Evolutionary conservation across 2,888 invertebrate genomes (phyloP).

Genomic region (Chrysodeixis includens): DNA sequence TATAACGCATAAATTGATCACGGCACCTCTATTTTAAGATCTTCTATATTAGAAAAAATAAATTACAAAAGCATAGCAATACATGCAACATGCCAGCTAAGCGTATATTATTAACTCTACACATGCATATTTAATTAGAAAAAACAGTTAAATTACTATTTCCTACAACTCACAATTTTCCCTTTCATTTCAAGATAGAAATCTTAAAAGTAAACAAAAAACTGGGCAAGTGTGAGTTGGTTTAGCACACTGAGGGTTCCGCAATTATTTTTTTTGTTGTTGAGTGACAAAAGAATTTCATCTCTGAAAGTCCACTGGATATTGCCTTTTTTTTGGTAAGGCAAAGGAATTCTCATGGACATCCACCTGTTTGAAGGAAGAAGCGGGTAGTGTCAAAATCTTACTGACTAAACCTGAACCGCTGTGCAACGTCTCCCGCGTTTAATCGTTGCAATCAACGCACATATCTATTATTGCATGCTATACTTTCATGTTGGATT

Average conservation of each 20-base stretch:
- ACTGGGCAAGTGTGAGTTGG: not conserved
- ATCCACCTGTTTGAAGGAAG: too few relatives aligned
- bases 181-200: not conserved
- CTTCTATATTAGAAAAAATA: not conserved
- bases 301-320: too few relatives aligned
- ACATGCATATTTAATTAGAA: not conserved
- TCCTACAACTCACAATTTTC: conserved; percentile 4
- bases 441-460: too few relatives aligned
- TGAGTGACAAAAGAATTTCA: too few relatives aligned
- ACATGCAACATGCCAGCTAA: conserved; percentile 1
- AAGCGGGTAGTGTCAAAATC: too few relatives aligned
- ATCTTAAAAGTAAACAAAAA: not conserved
- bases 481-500: too few relatives aligned
- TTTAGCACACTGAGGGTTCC: not conserved
- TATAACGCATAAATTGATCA: not conserved
- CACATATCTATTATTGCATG: too few relatives aligned
- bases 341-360: too few relatives aligned
- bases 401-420: too few relatives aligned
- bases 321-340: too few relatives aligned
- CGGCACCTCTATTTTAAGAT: not conserved
- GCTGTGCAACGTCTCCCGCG: too few relatives aligned
- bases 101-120: not conserved
- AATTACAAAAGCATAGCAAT: not conserved
- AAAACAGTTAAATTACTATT: conserved; percentile 4
- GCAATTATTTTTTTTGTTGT: too few relatives aligned